These are phyloP conservation scores for Spinus pinus DNA, from an alignment of 2,797 vertebrate species.

Conservation along the genomic window DNA sequence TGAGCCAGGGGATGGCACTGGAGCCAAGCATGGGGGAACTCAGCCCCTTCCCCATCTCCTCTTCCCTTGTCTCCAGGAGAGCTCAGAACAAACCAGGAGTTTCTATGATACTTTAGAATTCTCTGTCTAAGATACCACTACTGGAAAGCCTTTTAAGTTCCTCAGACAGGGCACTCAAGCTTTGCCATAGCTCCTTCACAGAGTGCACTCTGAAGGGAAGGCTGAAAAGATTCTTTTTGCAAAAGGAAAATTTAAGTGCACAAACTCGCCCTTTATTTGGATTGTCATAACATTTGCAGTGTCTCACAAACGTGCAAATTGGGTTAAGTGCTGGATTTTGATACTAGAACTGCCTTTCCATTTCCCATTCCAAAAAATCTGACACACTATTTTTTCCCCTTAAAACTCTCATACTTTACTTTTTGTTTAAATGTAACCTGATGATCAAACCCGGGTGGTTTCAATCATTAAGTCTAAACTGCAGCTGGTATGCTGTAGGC, in stretches of 20 bases:
- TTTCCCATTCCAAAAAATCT: background rate
- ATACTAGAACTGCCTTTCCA: background rate
- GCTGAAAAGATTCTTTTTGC: background rate
- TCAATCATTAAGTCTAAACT: background rate
- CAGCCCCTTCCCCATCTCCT: background rate
- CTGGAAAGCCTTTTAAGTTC: background rate
- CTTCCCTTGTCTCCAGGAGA: background rate
- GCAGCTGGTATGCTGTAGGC: background rate
- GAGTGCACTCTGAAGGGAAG: background rate
- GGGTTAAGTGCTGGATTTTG: background rate
- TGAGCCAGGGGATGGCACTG: background rate
- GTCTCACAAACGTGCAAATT: background rate
- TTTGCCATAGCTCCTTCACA: background rate
- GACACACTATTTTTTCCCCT: background rate
- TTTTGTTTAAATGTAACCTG: background rate
- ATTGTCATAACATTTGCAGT: background rate
- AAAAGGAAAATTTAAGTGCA: background rate
- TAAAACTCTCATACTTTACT: background rate
- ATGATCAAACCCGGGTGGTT: background rate
- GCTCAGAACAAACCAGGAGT: background rate
- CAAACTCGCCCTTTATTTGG: background rate
- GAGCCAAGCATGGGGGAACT: rapidly evolving
- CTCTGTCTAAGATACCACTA: background rate
- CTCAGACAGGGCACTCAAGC: background rate
- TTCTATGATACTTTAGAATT: background rate